Base-by-base conservation (phyloP, 2,888 invertebrate species). In the Sinhomidia bicolor region DNA sequence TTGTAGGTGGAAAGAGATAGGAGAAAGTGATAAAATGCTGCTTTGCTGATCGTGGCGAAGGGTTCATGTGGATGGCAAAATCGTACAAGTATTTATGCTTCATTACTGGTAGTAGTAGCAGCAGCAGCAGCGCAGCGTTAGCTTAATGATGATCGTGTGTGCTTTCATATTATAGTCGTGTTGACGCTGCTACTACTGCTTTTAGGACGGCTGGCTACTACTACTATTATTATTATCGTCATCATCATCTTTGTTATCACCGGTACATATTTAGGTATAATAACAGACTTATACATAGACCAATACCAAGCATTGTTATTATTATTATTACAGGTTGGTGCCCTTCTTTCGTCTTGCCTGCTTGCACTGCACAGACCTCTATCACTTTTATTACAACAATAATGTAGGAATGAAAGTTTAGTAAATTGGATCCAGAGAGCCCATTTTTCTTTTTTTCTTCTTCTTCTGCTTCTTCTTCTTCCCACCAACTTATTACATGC, bases 341-440 rank as follows among this genome's bases (percentile, higher is more conserved):
- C n/a, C 10, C n/a, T 47, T 20, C 36, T 71, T n/a, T n/a, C n/a
- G n/a, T n/a, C n/a, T n/a, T n/a, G n/a, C n/a, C n/a, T 36, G 71
- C 71, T 71, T 68, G 68, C 51, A 79, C 54, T 68, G 68, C 51
- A 79, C 54, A 54, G 51, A 47, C 79, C 68, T 79, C 85, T 85
- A 85, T 85, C 62, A 85, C 79, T 85, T 85, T 85, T 60, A 78
- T 78, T 79, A 79, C 85, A 79, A 79, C 62, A 85, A 54, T 85
- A 79, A 85, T 85, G 79, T 51, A 78, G 26, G 68, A 68, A 79
- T 79, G 79, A 85, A 85, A 85, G 85, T 68, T 85, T 51, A 65
- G 65, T 85, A 85, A 85, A 85, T 85, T 85, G 85, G 79, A 85
- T 85, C 62, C 85, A 68, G 29, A 68, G 29, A 36, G 36, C 51